Base-by-base conservation (phyloP, 2,888 invertebrate species). In the Parasteatoda lunata region DNA sequence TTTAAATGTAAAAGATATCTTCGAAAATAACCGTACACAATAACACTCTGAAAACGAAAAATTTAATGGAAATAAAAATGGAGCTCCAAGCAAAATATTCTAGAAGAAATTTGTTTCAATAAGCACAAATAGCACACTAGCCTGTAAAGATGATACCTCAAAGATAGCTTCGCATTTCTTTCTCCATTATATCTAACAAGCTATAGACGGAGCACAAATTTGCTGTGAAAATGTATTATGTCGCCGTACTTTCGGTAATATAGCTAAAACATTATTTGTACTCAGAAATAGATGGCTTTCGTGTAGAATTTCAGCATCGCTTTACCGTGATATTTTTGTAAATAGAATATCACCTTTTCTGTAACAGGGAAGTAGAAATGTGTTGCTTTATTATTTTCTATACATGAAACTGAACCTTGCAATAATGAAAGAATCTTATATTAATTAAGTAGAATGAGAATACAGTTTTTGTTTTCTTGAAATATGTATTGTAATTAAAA, bases 91-190 rank as follows among this genome's bases (percentile, higher is more conserved):
- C 7, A 13, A 7, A 4, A 59, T 59, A 59, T 59, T 13, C 9
- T 9, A 59, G 59, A 59, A 59, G 59, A 7, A 59, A 59, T 59
- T 59, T 59, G 5, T 59, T 7, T 6, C 59, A 59, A 13, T 59
- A 13, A 59, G 4, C 9, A 59, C 13, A 30, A 7, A 9, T 7
- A 59, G 59, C 59, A 59, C 7, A 59, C 5, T 59, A 6, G 11
- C 59, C 59, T 59, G 59, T 7, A 6, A 7, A 30, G 45, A n/a
- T 68, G 68, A 54, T 69, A 48, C 69, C 54, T 77, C 77, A 69
- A 69, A 69, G 48, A 77, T 70, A 13, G 69, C 49, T 69, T 77
- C 77, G 47, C 77, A 69, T 77, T 77, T 77, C 77, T 54, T 69
- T 68, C 11, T 48, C 77, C 77, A 69, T 77, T 77, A 77, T 49